Conservation (phyloP, 2,113 vertebrate species). For the Aspidoscelis tigris region DNA sequence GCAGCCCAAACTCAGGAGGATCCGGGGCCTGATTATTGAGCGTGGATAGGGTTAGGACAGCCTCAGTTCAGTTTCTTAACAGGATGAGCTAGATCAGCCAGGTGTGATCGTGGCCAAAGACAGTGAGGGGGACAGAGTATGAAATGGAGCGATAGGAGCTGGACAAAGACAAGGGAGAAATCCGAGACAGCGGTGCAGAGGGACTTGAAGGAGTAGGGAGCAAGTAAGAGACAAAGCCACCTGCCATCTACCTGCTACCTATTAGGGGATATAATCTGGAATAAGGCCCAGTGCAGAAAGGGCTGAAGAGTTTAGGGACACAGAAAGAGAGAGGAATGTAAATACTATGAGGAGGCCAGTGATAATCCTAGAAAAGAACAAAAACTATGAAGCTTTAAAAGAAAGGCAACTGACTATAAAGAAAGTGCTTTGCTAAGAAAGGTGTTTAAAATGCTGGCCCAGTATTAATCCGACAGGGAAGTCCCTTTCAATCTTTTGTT, state of each 20-base stretch:
- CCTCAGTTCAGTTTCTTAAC: too few species aligned
- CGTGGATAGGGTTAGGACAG: too few species aligned
- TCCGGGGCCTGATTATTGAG: too few species aligned
- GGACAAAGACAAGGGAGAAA: not conserved
- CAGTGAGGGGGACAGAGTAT: not conserved
- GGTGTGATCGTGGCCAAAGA: not conserved
- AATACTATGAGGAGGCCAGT: not conserved
- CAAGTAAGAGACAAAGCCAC: not conserved
- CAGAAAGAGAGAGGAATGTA: not conserved
- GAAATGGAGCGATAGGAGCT: not conserved
- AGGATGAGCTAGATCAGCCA: too few species aligned
- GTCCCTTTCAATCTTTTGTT: not conserved
- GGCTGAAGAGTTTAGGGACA: too few species aligned
- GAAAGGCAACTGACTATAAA: not conserved
- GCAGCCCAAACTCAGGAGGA: too few species aligned
- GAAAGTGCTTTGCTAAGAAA: not conserved
- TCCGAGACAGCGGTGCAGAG: too few species aligned
- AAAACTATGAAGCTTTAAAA: not conserved
- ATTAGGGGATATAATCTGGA: too few species aligned
- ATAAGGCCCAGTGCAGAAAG: too few species aligned
- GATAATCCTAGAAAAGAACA: not conserved
- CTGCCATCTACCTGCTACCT: not conserved
- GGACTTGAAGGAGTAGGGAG: not conserved
- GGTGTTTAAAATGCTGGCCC: slow-evolving; percentile 65
- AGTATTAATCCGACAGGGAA: slow-evolving; percentile 2